Conservation (phyloP, 2,888 invertebrate species). For the Hirtodrosophila histrioides region DNA sequence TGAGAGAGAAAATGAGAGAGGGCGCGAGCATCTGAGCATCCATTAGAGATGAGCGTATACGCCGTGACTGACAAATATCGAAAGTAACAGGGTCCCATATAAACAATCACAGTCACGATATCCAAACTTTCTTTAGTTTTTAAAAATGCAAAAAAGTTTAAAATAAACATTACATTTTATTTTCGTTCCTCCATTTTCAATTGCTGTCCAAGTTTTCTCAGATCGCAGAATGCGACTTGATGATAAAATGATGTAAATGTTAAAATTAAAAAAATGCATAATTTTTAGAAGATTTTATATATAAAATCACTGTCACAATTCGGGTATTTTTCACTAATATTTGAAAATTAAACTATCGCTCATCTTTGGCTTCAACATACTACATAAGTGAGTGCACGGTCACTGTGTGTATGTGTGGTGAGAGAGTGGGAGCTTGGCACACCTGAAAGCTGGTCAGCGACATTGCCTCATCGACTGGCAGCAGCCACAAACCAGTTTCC, state of each 20-base stretch:
- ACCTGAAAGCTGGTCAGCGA: slow-evolving; percentile 73
- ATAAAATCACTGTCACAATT: too few relatives aligned
- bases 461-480: slow-evolving; percentile 68
- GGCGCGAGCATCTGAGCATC: slow-evolving; percentile 2
- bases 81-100: background rate
- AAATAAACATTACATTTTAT: too few relatives aligned
- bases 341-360: background rate
- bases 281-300: too few relatives aligned
- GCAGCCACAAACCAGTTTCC: slow-evolving; percentile 52
- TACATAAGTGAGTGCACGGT: background rate
- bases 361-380: background rate
- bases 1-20: slow-evolving; percentile 3
- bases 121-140: too few relatives aligned
- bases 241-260: too few relatives aligned
- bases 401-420: slow-evolving; percentile 5
- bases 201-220: too few relatives aligned
- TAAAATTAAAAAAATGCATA: too few relatives aligned
- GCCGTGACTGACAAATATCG: too few relatives aligned
- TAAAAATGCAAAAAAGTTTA: too few relatives aligned
- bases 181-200: too few relatives aligned
- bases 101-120: background rate
- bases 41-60: slow-evolving; percentile 1
- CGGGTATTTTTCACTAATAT: too few relatives aligned
- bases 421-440: slow-evolving; percentile 44
- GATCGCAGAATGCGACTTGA: too few relatives aligned